phyloP scores from a whole-genome alignment of 2,888 invertebrate species.

The Cephalotes varians region DNA sequence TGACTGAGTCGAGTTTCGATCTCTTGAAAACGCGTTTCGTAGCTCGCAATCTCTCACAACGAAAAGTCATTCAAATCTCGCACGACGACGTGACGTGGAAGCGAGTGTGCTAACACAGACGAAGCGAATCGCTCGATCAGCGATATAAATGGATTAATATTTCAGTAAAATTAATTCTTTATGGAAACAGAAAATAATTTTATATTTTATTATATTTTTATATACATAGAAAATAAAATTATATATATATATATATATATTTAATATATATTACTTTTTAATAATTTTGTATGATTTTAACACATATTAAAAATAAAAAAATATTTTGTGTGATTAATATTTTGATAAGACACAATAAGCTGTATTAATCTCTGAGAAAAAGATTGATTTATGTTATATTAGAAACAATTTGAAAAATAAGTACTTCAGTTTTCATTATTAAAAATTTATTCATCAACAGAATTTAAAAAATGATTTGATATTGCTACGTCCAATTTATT shows the following conservation, averaged over 20 bases:
- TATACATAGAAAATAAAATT: neutral
- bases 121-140: slow-evolving; percentile 41
- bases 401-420: neutral
- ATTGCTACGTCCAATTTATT: neutral
- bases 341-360: neutral
- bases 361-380: neutral
- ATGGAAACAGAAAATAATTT: neutral
- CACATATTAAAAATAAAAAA: neutral
- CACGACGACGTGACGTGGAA: slow-evolving; percentile 28
- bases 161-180: neutral
- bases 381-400: neutral
- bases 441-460: neutral
- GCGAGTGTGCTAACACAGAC: slow-evolving; percentile 21
- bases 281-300: neutral
- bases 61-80: slow-evolving; percentile 44
- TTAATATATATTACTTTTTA: neutral
- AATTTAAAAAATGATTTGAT: neutral
- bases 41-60: slow-evolving; percentile 18
- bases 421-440: neutral
- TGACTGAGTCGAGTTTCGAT: slow-evolving; percentile 47
- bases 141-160: slow-evolving; percentile 16
- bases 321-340: neutral
- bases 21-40: slow-evolving; percentile 41
- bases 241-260: neutral
- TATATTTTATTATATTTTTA: neutral